Evolutionary conservation across 2,113 vertebrate genomes (phyloP), one percentile per base, ranked within the genome.

Genomic region (Zootoca vivipara): DNA sequence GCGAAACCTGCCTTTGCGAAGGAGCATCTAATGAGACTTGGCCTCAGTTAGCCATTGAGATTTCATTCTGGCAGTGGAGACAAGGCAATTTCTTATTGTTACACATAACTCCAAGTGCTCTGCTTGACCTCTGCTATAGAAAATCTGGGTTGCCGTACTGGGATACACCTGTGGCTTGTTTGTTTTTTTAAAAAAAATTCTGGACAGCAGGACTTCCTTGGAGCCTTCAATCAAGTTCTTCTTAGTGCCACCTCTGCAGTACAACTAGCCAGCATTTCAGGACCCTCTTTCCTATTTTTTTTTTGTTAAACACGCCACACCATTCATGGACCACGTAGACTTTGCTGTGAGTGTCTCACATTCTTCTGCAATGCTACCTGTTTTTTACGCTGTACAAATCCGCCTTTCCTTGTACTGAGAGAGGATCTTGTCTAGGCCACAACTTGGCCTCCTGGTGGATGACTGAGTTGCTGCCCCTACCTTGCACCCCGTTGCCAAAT

Each of bases 221-320:
- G n/a, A 83, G 42, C n/a, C 81, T 67, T 88, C 87, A 78, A 15
- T 69, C 81, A 88, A 77, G 74, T 78, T 88, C 30, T 78, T 88
- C 30, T 56, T 83, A 78, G 74, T 70, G 62, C 62, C 87, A 56
- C n/a, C 64, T 83, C 24, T 88, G 22, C 64, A 77, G 28, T 46
- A n/a, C 58, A 46, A 30, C 40, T 46, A 83, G 72, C 58, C n/a
- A 67, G 80, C 40, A 56, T 42, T 38, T 69, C 30, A 24, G 64
- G 62, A 46, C 22, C 58, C 24, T 65, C 24, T 26, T 22, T 28
- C 46, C 46, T 73, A 10, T 46, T 72, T 83, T 33, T 56, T 64
- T 69, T 35, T 86, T 69, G 52, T 46, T 12, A 0, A 52, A 62
- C 35, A 87, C 15, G 40, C 73, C 81, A 38, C 24, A 52, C 12